These are phyloP conservation scores for Pygoscelis antarcticus DNA, from an alignment of 2,113 vertebrate genomes.

Conservation along the genomic window DNA sequence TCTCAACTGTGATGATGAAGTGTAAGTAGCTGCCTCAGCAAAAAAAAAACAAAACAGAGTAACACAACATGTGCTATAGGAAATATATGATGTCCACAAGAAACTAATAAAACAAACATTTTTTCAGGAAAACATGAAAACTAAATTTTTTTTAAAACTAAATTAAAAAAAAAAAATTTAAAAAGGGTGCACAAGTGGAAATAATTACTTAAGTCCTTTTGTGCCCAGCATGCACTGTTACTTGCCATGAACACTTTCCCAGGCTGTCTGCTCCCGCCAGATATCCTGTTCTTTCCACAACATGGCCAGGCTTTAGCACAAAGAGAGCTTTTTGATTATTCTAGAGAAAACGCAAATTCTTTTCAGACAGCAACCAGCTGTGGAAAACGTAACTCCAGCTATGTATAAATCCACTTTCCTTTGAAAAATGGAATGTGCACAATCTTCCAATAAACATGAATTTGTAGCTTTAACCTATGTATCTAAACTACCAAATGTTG, in stretches of 20 bases:
- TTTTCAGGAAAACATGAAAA: neutral
- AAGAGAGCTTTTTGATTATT: neutral
- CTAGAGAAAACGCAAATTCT: neutral
- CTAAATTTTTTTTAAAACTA: neutral
- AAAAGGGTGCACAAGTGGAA: neutral
- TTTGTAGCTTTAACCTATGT: neutral
- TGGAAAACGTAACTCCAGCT: neutral
- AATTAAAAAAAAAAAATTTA: neutral
- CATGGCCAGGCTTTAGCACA: neutral
- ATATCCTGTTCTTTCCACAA: neutral
- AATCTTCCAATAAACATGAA: neutral
- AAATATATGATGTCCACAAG: neutral
- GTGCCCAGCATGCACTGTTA: neutral
- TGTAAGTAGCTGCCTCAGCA: constrained; percentile 79
- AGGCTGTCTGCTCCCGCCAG: neutral
- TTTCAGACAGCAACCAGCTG: neutral
- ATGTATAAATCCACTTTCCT: neutral
- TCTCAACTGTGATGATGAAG: constrained; percentile 88
- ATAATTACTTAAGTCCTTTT: neutral
- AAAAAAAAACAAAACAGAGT: neutral
- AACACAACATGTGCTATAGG: neutral
- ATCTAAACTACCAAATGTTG: neutral
- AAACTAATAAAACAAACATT: neutral
- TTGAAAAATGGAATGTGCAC: neutral
- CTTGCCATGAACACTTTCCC: neutral